Evolutionary conservation across 2,797 vertebrate genomes (phyloP).

Genomic region (Halcyon leucocephala): DNA sequence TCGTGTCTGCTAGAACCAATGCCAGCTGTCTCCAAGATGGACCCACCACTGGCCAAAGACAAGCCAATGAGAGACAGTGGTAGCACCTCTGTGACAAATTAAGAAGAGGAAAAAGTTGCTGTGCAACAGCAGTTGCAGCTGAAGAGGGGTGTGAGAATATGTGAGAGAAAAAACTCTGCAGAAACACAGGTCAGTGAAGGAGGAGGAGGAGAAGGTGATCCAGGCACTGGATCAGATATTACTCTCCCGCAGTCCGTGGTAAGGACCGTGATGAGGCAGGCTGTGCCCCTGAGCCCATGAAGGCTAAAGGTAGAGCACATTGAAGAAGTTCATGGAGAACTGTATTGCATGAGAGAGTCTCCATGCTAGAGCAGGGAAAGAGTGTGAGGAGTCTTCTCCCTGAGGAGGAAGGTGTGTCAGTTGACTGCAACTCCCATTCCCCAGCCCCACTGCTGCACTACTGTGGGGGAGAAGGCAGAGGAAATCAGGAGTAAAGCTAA

Average conservation of each 20-base stretch:
- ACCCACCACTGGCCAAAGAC: background rate
- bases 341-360: no score
- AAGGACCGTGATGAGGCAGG: background rate
- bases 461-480: background rate
- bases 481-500: background rate
- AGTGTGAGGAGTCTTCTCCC: background rate
- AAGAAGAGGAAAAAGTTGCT: background rate
- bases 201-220: no score
- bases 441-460: background rate
- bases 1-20: background rate
- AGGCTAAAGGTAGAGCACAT: background rate
- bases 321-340: background rate
- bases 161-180: background rate
- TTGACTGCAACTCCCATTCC: background rate
- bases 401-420: background rate
- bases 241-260: background rate
- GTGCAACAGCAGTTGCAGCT: background rate
- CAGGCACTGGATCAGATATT: background rate
- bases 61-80: background rate
- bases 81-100: background rate
- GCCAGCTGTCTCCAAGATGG: accelerated
- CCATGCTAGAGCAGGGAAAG: background rate
- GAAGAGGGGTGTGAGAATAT: background rate
- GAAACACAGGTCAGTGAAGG: background rate
- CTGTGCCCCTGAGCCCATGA: background rate